A percentile compares a stretch with the other conserved stretches of the same genome.
phyloP scores from a whole-genome alignment of 2,113 vertebrate species.

The Barnardius zonarius region DNA sequence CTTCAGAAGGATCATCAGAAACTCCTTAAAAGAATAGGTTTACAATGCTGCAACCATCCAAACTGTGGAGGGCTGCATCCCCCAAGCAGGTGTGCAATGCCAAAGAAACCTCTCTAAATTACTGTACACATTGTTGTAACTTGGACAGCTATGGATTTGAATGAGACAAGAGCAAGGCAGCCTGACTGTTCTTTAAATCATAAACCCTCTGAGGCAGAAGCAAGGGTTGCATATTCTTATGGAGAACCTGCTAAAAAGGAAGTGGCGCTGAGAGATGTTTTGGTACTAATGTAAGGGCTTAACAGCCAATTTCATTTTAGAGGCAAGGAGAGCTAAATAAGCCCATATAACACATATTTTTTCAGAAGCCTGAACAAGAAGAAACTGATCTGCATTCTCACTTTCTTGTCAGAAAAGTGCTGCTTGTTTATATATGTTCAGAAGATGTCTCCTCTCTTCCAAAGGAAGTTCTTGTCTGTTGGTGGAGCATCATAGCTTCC shows the following conservation, averaged over 20 bases:
- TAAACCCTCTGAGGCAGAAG: not conserved
- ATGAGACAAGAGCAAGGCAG: not conserved
- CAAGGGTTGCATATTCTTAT: not conserved
- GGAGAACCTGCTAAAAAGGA: not conserved
- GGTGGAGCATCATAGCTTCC: not conserved
- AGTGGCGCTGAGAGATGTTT: not conserved
- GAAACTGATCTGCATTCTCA: not conserved
- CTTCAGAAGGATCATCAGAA: not conserved
- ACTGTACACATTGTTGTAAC: not conserved
- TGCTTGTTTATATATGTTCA: not conserved
- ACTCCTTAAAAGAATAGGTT: not conserved
- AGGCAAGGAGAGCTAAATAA: slow-evolving; percentile 1
- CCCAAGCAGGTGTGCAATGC: not conserved
- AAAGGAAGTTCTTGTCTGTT: not conserved
- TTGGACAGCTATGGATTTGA: not conserved
- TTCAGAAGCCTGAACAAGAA: not conserved
- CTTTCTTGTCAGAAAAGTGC: not conserved
- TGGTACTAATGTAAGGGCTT: not conserved
- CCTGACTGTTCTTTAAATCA: not conserved
- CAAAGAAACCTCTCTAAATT: not conserved
- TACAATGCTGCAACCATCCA: not conserved
- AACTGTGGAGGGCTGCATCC: not conserved
- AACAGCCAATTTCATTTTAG: not conserved
- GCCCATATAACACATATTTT: not conserved
- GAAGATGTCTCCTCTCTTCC: not conserved